Conservation (phyloP, 2,888 invertebrate genomes). For the Marronus borbonicus region DNA sequence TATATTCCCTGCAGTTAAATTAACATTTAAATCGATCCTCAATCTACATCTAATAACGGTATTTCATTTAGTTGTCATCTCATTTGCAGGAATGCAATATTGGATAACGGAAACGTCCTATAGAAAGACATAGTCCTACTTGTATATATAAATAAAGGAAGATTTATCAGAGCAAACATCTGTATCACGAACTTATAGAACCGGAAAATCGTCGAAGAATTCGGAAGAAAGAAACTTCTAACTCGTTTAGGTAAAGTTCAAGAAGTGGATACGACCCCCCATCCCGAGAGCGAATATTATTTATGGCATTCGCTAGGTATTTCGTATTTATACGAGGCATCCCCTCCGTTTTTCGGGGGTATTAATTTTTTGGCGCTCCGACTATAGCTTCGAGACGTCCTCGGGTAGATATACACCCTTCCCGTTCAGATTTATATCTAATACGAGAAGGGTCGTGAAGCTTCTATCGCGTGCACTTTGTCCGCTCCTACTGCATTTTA, state of each 20-base stretch:
- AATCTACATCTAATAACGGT: too few relatives aligned
- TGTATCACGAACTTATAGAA: slow-evolving; percentile 29
- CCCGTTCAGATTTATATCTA: slow-evolving; percentile 19
- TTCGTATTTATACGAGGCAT: slow-evolving; percentile 39
- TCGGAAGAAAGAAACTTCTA: slow-evolving; percentile 35
- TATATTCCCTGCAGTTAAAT: too few relatives aligned
- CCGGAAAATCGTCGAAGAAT: slow-evolving; percentile 42
- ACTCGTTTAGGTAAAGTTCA: slow-evolving; percentile 44
- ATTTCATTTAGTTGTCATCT: neutral
- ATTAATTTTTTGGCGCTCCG: slow-evolving; percentile 29
- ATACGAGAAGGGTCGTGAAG: slow-evolving; percentile 3
- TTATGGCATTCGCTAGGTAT: slow-evolving; percentile 42
- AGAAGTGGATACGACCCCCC: slow-evolving; percentile 21
- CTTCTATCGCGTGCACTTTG: neutral
- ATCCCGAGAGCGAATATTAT: slow-evolving; percentile 33
- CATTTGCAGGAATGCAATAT: neutral
- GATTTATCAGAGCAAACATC: slow-evolving; percentile 37
- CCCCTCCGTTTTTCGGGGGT: slow-evolving; percentile 41
- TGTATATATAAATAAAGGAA: slow-evolving; percentile 31
- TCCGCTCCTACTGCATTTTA: slow-evolving; percentile 14
- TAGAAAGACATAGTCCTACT: neutral
- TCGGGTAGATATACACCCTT: slow-evolving; percentile 2
- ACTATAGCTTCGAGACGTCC: slow-evolving; percentile 6
- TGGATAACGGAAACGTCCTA: slow-evolving; percentile 4
- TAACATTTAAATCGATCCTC: too few relatives aligned